Conservation (phyloP, 1,140 invertebrate genomes). For the Planococcus citri region DNA sequence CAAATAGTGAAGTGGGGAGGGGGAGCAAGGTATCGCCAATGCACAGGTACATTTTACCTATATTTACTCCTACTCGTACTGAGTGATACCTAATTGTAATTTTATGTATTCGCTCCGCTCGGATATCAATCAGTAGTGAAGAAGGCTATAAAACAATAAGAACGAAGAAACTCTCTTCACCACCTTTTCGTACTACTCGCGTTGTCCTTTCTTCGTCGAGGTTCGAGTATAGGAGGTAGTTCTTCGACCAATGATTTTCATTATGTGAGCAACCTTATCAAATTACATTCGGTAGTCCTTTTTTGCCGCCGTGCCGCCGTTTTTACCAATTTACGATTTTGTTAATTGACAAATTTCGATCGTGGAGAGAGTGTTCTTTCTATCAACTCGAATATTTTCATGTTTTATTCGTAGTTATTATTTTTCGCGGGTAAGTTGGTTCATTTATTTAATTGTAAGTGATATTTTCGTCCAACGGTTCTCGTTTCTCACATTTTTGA, state of each 20-base stretch:
- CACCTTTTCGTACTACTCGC: neutral
- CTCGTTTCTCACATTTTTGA: no score
- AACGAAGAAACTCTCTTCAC: neutral
- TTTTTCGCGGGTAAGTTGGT: neutral
- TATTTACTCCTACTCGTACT: no score
- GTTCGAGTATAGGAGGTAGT: neutral
- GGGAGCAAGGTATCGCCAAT: no score
- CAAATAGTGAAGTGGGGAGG: no score
- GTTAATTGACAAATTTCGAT: neutral
- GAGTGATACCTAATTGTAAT: neutral
- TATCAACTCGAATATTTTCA: neutral
- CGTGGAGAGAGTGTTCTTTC: neutral
- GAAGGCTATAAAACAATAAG: neutral
- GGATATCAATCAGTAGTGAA: neutral
- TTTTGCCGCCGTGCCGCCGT: neutral
- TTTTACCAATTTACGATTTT: neutral
- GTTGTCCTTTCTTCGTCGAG: neutral
- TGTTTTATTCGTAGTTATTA: neutral
- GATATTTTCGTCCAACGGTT: no score
- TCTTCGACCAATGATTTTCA: constrained; percentile 3
- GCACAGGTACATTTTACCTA: no score
- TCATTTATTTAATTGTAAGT: neutral
- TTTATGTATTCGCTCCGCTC: neutral
- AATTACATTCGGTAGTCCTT: neutral
- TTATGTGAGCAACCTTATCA: neutral